These are phyloP conservation scores for Protosalanx chinensis DNA, from an alignment of 2,797 vertebrate species.

Conservation along the genomic window DNA sequence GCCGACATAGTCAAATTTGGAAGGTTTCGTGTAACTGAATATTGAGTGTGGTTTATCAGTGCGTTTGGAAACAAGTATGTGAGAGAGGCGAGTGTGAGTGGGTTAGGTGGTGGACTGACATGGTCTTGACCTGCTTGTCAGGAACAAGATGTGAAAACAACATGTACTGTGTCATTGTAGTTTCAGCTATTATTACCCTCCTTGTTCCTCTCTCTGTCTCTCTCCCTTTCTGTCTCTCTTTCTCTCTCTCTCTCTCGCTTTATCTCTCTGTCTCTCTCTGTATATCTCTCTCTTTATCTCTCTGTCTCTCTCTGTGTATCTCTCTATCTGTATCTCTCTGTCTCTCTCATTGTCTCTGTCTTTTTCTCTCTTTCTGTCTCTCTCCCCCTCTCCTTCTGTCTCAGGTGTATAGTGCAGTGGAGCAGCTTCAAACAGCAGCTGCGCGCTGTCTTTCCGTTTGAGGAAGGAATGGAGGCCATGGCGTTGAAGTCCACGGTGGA, in stretches of 20 bases:
- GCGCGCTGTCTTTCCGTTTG: conserved; percentile 67
- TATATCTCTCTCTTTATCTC: not conserved
- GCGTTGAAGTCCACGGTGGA: conserved; percentile 85
- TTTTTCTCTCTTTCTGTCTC: not conserved
- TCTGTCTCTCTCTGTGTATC: conserved; percentile 11
- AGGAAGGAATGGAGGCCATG: conserved; percentile 76
- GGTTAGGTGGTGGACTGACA: not conserved
- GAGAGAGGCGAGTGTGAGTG: not conserved
- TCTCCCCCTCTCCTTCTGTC: conserved; percentile 1
- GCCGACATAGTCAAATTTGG: too few relatives aligned
- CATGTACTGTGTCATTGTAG: not conserved
- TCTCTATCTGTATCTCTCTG: conserved; percentile 2
- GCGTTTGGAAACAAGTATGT: conserved; percentile 74
- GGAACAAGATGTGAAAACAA: not conserved
- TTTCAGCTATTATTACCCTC: not conserved
- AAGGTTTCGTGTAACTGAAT: too few relatives aligned
- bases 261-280: not conserved
- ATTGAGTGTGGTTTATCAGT: too few relatives aligned
- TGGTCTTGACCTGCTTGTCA: not conserved
- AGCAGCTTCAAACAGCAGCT: conserved; percentile 73
- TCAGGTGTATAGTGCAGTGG: conserved; percentile 83
- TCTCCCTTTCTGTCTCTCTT: not conserved
- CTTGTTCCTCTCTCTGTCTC: not conserved
- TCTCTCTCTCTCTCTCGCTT: not conserved
- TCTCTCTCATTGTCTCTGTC: not conserved